A percentile compares a stretch with the other conserved stretches of the same genome.
phyloP scores from a whole-genome alignment of 1,140 invertebrate species.

The Tetramorium simillimum region DNA sequence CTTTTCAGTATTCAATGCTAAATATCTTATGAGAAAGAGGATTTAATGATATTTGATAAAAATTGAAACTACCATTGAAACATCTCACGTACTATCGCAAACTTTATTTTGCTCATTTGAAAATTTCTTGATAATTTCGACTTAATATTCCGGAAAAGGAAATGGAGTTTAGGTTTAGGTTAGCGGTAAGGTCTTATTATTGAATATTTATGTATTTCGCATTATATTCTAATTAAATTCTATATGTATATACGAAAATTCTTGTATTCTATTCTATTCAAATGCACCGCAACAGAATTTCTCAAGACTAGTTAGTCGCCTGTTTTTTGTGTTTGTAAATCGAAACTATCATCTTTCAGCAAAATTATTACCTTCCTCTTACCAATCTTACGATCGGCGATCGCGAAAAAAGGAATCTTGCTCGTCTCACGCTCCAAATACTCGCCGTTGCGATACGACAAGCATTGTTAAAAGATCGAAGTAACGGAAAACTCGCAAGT shows the following conservation, averaged over 20 bases:
- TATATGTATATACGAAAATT: background rate
- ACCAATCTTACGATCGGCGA: slow-evolving; percentile 20
- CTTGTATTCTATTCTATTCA: background rate
- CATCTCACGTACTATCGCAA: background rate
- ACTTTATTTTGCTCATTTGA: background rate
- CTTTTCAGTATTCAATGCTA: background rate
- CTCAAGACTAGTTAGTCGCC: background rate
- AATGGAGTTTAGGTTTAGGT: background rate
- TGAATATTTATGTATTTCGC: background rate
- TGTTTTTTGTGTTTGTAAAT: background rate
- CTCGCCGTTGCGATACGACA: background rate
- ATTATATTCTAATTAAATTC: background rate
- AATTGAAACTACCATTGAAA: background rate
- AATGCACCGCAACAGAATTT: background rate
- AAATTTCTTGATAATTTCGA: background rate
- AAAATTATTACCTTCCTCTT: background rate
- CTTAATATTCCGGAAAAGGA: background rate
- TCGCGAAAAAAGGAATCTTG: slow-evolving; percentile 22
- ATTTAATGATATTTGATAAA: background rate
- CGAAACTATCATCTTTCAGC: slow-evolving; percentile 1
- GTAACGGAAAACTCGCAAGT: background rate
- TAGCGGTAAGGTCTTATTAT: background rate
- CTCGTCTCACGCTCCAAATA: slow-evolving; percentile 57
- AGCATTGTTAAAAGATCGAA: slow-evolving; percentile 5
- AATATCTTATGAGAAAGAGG: background rate